Conservation (phyloP, 1,140 invertebrate species). For the Agrilus planipennis region DNA sequence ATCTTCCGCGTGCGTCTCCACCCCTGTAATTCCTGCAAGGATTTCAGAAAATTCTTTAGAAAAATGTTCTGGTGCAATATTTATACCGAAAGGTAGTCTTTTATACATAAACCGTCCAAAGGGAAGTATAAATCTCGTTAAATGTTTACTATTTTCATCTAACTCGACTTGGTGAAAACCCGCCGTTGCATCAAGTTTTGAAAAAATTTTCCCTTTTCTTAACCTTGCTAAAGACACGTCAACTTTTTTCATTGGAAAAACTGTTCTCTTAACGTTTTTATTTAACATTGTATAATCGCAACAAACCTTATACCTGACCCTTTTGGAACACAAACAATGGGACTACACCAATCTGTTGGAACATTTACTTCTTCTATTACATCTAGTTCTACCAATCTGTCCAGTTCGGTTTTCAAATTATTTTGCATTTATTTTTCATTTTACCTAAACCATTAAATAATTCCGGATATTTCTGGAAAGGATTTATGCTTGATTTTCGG, state of each 20-base stretch:
- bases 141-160: conserved; percentile 7
- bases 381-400: conserved; percentile 16
- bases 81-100: conserved; percentile 18
- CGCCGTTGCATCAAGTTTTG: conserved; percentile 13
- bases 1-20: conserved; percentile 24
- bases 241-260: conserved; percentile 18
- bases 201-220: conserved; percentile 14
- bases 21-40: conserved; percentile 16
- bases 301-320: conserved; percentile 15
- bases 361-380: conserved; percentile 27
- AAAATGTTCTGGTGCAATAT: conserved; percentile 20
- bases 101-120: conserved; percentile 19
- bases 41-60: conserved; percentile 15
- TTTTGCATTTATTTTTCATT: no score
- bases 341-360: conserved; percentile 32
- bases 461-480: no score
- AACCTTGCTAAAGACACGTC: conserved; percentile 16
- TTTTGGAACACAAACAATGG: conserved; percentile 33
- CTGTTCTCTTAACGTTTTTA: conserved; percentile 7
- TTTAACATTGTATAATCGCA: conserved; percentile 13
- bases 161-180: conserved; percentile 13
- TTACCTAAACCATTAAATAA: no score
- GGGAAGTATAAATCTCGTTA: conserved; percentile 19
- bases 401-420: conserved; percentile 17
- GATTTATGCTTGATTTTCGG: no score